phyloP scores from a whole-genome alignment of 2,888 invertebrate species.

The Trichacis sp. region DNA sequence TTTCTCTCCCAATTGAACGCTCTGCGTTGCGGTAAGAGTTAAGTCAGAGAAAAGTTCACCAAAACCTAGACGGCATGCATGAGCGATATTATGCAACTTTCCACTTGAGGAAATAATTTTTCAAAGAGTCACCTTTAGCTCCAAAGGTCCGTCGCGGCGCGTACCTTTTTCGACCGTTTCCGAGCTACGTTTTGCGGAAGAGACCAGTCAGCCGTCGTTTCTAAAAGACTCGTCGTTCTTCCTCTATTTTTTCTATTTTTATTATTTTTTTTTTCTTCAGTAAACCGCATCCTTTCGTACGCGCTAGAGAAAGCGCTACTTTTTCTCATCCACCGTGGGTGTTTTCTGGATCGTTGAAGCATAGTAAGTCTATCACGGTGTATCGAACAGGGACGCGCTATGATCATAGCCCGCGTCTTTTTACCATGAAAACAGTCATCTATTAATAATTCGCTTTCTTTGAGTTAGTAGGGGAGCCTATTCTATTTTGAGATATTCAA shows the following conservation, averaged over 20 bases:
- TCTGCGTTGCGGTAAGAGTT: conserved; percentile 17
- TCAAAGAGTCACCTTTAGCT: conserved; percentile 55
- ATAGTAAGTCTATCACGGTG: conserved; percentile 30
- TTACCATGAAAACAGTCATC: not conserved
- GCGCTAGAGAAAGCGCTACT: conserved; percentile 30
- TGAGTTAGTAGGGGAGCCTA: too few species aligned
- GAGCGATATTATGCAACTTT: conserved; percentile 59
- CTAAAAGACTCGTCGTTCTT: conserved; percentile 29
- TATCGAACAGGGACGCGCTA: conserved; percentile 17
- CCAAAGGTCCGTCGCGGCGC: conserved; percentile 40
- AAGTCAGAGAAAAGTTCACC: conserved; percentile 29
- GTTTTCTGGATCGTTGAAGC: conserved; percentile 60
- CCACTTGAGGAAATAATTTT: conserved; percentile 63
- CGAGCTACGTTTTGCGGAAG: conserved; percentile 46
- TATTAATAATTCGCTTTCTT: not conserved
- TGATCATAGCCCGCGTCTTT: not conserved
- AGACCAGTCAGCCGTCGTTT: conserved; percentile 19
- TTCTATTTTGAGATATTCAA: too few species aligned
- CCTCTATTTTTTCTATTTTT: conserved; percentile 26
- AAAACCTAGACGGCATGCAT: conserved; percentile 32
- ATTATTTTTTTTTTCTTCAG: too few species aligned
- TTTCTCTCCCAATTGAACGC: conserved; percentile 5
- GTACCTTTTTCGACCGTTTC: conserved; percentile 44
- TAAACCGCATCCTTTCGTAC: conserved; percentile 12
- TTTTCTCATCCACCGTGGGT: conserved; percentile 24